Evolutionary conservation across 2,888 invertebrate genomes (phyloP).

Genomic region (Theretra japonica): DNA sequence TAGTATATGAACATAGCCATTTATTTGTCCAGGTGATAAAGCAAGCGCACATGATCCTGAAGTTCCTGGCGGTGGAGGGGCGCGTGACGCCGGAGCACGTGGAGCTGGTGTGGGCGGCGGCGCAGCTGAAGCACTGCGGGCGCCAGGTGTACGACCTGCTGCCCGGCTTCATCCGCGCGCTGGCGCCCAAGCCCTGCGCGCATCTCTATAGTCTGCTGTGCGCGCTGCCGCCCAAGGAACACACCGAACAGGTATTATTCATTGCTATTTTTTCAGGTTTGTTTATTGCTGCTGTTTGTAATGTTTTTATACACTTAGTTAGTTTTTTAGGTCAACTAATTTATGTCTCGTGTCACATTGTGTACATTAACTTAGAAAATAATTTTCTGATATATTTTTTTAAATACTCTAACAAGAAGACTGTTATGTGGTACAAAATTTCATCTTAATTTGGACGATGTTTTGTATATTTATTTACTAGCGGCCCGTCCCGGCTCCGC

Average conservation of each 20-base stretch:
- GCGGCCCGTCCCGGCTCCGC: too few relatives aligned
- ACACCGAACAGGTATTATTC: conserved; percentile 91
- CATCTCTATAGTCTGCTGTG: conserved; percentile 95
- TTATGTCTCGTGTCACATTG: too few relatives aligned
- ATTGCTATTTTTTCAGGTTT: too few relatives aligned
- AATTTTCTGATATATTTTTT: too few relatives aligned
- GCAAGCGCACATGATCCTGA: conserved; percentile 96
- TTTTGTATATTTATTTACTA: too few relatives aligned
- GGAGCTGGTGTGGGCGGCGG: conserved; percentile 97
- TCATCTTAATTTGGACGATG: too few relatives aligned
- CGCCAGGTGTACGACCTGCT: conserved; percentile 96
- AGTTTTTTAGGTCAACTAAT: not conserved
- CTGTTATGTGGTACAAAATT: too few relatives aligned
- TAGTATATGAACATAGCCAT: not conserved
- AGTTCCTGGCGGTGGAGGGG: conserved; percentile 96
- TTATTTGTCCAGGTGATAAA: conserved; percentile 89
- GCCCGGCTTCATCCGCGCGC: conserved; percentile 94
- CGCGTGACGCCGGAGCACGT: conserved; percentile 95
- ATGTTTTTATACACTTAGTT: too few relatives aligned
- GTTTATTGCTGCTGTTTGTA: too few relatives aligned
- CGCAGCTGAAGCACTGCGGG: conserved; percentile 97
- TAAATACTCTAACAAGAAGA: too few relatives aligned
- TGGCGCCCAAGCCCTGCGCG: conserved; percentile 94
- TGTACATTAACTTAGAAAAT: too few relatives aligned
- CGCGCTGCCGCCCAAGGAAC: conserved; percentile 94